Percentiles rank a stretch among this genome's conserved stretches.
Conservation (phyloP, 2,113 vertebrate genomes). For the Sebastes fasciatus region DNA sequence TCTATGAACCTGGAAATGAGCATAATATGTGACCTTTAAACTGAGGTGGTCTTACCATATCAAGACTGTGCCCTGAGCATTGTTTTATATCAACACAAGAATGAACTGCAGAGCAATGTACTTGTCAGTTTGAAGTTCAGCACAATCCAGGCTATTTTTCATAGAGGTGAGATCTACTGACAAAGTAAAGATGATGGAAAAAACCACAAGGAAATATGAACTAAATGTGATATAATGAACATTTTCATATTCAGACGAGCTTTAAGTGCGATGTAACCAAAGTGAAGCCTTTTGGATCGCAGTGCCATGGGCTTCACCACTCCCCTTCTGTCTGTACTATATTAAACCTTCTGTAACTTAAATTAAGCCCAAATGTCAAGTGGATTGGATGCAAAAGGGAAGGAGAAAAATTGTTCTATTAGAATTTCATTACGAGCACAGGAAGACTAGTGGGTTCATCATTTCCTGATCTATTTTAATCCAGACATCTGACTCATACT, state of each 20-base stretch:
- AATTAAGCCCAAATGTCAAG: constrained; percentile 74
- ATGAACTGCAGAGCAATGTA: neutral
- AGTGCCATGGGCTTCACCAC: neutral
- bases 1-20: too few relatives aligned
- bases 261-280: constrained; percentile 1
- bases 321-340: constrained; percentile 45
- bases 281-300: constrained; percentile 7
- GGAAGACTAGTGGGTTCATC: constrained; percentile 61
- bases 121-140: neutral
- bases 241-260: neutral
- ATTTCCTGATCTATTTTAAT: constrained; percentile 77
- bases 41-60: neutral
- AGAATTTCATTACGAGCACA: constrained; percentile 63
- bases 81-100: neutral
- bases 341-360: constrained; percentile 68
- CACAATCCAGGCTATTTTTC: neutral
- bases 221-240: constrained; percentile 14
- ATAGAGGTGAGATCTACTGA: neutral
- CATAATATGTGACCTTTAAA: too few relatives aligned
- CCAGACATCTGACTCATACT: constrained; percentile 59
- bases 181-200: neutral
- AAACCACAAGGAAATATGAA: neutral
- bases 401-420: constrained; percentile 67
- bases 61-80: neutral
- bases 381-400: constrained; percentile 57